Base-by-base conservation (phyloP, 2,888 invertebrate species). In the Nezara viridula region DNA sequence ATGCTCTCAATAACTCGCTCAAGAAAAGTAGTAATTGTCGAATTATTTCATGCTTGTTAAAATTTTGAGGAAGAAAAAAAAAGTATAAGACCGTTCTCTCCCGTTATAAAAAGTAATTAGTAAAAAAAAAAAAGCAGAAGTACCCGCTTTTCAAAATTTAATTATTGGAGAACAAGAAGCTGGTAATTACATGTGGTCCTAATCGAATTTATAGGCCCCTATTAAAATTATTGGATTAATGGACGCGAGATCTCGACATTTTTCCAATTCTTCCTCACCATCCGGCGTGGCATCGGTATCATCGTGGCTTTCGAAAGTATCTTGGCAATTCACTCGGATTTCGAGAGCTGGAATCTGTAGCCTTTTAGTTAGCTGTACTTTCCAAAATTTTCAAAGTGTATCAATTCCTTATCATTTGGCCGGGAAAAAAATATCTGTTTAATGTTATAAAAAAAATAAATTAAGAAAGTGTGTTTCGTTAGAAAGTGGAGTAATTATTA, bases 341-440 rank as follows among this genome's bases (percentile, higher is more conserved):
- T 81, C 81, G 81, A 81, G 44, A 47, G 24, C n/a, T n/a, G 81
- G 81, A 81, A 81, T 44, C 44, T 44, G 44, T 47, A 81, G 81
- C 81, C 81, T 81, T 81, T 44, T 81, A 81, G 44, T n/a, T 47
- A n/a, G 81, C 40, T 77, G 21, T 40, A 81, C 81, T 81, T 81
- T 81, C 81, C 81, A 40, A 81, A 77, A n/a, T 81, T 73, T 73
- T 32, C 32, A n/a, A 81, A 81, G n/a, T 77, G 77, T 77, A 77
- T 40, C 21, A 24, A 40, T 37, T 77, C 77, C 77, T 19, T 5
- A 77, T 40, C 21, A 19, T 73, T 37, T 37, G 14, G 73, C 7
- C 44, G 37, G 5, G 6, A 12, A 73, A 55, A 73, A 73, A 32
- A 73, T 9, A 66, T 16, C 32, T 73, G 37, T 73, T 27, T 4